Percentiles rank a stretch among this genome's conserved stretches.
phyloP scores from a whole-genome alignment of 1,140 invertebrate species.

The Drosophila teissieri region DNA sequence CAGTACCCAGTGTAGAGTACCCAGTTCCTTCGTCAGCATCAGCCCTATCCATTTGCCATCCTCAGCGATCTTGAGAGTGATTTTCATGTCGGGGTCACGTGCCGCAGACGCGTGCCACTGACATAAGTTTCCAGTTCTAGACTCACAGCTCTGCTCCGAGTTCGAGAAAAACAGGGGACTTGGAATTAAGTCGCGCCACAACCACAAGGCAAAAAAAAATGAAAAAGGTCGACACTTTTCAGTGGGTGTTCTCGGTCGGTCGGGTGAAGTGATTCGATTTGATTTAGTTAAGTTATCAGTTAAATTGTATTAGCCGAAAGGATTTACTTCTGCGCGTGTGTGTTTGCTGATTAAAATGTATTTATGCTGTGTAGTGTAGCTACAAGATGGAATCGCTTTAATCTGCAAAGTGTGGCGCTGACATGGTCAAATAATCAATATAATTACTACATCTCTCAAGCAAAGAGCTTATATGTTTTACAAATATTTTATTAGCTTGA shows the following conservation, averaged over 20 bases:
- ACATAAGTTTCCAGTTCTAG: conserved; percentile 76
- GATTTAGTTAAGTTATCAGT: conserved; percentile 77
- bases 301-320: conserved; percentile 73
- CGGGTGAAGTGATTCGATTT: conserved; percentile 48
- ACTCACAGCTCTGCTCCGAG: conserved; percentile 32
- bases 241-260: conserved; percentile 39
- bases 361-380: background rate
- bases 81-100: conserved; percentile 81
- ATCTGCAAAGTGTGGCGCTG: background rate
- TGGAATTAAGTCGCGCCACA: conserved; percentile 24
- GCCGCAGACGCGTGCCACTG: conserved; percentile 70
- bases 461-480: background rate
- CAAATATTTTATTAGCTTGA: no score
- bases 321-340: conserved; percentile 38
- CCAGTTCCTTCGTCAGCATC: background rate
- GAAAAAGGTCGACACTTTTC: conserved; percentile 33
- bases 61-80: conserved; percentile 71
- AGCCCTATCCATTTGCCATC: conserved; percentile 5
- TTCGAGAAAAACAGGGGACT: conserved; percentile 10
- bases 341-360: background rate
- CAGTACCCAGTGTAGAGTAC: no score
- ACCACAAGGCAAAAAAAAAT: conserved; percentile 48
- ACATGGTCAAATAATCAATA: background rate
- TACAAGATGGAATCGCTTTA: background rate
- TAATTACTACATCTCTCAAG: background rate